Percentiles rank a stretch among this genome's conserved stretches.
Conservation (phyloP, 2,888 invertebrate genomes). For the Nineta flava region DNA sequence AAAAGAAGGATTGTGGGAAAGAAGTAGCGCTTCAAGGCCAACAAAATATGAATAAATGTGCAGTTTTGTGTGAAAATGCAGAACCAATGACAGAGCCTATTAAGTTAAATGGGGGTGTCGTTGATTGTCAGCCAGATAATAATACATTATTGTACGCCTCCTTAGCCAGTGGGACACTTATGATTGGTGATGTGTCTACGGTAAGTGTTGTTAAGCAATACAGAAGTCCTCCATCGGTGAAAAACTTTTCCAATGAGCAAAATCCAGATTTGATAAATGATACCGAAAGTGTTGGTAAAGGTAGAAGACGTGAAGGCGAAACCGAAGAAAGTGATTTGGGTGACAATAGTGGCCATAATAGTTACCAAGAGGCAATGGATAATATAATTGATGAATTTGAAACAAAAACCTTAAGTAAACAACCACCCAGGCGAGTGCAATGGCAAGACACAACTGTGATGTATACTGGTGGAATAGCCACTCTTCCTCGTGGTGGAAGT, state of each 20-base stretch:
- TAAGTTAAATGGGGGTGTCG: conserved; percentile 34
- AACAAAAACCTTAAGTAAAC: conserved; percentile 4
- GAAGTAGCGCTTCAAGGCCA: conserved; percentile 41
- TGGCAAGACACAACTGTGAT: conserved; percentile 27
- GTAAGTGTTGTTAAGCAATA: conserved; percentile 29
- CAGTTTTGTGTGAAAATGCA: conserved; percentile 18
- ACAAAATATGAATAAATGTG: conserved; percentile 15
- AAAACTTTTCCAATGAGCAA: conserved; percentile 41
- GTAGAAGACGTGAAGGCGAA: conserved; percentile 26
- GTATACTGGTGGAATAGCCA: conserved; percentile 19
- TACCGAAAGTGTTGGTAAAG: conserved; percentile 44
- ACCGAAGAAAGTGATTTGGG: conserved; percentile 20
- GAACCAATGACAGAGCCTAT: conserved; percentile 32
- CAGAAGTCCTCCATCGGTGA: conserved; percentile 36
- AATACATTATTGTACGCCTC: conserved; percentile 36
- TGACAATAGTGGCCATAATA: conserved; percentile 18
- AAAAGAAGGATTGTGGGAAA: conserved; percentile 36
- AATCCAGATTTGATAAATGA: conserved; percentile 70
- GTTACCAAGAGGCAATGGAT: conserved; percentile 21
- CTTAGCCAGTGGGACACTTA: conserved; percentile 20
- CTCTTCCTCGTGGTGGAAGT: conserved; percentile 32
- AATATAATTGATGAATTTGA: conserved; percentile 19
- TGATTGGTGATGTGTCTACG: conserved; percentile 19
- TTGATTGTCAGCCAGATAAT: conserved; percentile 37
- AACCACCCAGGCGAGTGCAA: conserved; percentile 33